phyloP scores from a whole-genome alignment of 2,888 invertebrate genomes.

The Leptarthrus brevirostris region DNA sequence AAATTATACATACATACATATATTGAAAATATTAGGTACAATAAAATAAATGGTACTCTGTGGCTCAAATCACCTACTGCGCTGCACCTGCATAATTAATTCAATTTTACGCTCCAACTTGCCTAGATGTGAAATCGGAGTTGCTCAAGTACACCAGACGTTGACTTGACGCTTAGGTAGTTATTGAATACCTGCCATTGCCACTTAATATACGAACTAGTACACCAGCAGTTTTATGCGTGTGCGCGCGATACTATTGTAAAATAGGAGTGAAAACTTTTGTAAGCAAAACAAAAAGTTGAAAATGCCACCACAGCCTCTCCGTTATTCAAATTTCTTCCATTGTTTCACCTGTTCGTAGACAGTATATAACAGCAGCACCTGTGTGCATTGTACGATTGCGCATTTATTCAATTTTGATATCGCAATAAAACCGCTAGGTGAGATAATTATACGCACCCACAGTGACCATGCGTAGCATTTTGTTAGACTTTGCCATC shows the following conservation, averaged over 20 bases:
- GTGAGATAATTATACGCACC: conserved; percentile 1
- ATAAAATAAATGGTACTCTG: too few relatives aligned
- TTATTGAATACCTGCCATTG: too few relatives aligned
- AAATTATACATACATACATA: too few relatives aligned
- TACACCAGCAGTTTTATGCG: not conserved
- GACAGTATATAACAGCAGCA: not conserved
- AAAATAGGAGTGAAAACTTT: not conserved
- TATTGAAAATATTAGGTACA: too few relatives aligned
- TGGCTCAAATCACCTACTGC: not conserved
- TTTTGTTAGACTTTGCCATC: too few relatives aligned
- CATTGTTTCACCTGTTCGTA: not conserved
- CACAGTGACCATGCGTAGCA: not conserved
- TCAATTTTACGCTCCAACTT: not conserved
- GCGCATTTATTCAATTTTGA: not conserved
- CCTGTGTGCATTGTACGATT: not conserved
- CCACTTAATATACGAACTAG: too few relatives aligned
- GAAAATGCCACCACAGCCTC: not conserved
- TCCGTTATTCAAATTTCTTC: not conserved
- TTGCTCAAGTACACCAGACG: not conserved
- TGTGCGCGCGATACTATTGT: not conserved
- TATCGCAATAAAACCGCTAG: not conserved
- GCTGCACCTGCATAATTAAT: not conserved
- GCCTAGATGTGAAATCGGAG: conserved; percentile 1
- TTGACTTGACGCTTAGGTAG: too few relatives aligned
- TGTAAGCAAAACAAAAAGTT: not conserved